Percentiles rank a stretch among this genome's conserved stretches.
Conservation (phyloP, 2,113 vertebrate species). For the Neodontobutis hainanensis region DNA sequence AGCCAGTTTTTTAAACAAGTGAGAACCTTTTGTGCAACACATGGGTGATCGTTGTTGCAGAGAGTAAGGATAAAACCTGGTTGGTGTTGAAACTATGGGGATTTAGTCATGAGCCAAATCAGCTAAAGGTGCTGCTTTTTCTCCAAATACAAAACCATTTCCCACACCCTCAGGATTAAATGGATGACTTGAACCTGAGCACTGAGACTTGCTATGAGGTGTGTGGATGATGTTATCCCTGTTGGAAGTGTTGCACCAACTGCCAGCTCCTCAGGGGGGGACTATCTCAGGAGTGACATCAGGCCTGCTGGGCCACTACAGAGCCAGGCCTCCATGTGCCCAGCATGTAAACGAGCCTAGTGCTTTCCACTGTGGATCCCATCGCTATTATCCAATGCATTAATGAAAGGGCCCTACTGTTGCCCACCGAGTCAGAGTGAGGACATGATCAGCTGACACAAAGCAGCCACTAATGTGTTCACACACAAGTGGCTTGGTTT, state of each 20-base stretch:
- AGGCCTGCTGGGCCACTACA: conserved; percentile 56
- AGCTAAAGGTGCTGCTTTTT: neutral
- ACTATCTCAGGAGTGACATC: conserved; percentile 35
- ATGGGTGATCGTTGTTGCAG: conserved; percentile 11
- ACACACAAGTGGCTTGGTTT: conserved; percentile 15
- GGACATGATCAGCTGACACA: conserved; percentile 30
- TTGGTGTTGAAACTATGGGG: conserved; percentile 15
- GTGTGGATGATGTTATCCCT: conserved; percentile 59
- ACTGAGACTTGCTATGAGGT: conserved; percentile 43
- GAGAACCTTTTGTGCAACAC: neutral
- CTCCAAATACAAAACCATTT: conserved; percentile 23
- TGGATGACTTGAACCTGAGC: conserved; percentile 26
- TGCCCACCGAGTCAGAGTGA: conserved; percentile 36
- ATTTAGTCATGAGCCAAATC: conserved; percentile 26
- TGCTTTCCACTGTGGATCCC: conserved; percentile 32
- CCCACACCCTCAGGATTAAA: conserved; percentile 21
- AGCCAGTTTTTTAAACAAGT: neutral
- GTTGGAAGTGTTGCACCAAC: conserved; percentile 61
- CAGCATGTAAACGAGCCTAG: conserved; percentile 55
- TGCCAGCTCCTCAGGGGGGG: conserved; percentile 49
- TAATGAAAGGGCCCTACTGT: conserved; percentile 59
- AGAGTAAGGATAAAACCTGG: neutral
- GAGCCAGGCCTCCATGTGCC: conserved; percentile 51
- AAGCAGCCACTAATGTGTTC: conserved; percentile 35
- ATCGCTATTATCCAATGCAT: conserved; percentile 50